A percentile compares a stretch with the other conserved stretches of the same genome.
Conservation (phyloP, 2,888 invertebrate species). For the Campoletis raptor region DNA sequence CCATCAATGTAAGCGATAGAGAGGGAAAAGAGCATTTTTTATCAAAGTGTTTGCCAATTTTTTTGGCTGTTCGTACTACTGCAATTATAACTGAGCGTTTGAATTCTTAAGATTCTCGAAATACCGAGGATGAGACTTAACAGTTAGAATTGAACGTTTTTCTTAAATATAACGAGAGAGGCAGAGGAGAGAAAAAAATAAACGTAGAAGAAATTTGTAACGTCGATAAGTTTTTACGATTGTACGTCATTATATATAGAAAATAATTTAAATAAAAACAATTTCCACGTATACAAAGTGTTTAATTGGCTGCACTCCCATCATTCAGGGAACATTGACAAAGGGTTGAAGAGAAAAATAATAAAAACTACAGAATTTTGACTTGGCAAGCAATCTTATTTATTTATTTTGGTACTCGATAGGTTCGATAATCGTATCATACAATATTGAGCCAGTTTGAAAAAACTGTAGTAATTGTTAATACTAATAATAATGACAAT, state of each 20-base stretch:
- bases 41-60: conserved; percentile 16
- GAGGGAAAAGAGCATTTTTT: conserved; percentile 15
- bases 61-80: conserved; percentile 28
- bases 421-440: conserved; percentile 82
- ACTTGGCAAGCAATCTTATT: conserved; percentile 84
- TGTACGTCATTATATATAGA: conserved; percentile 74
- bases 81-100: neutral
- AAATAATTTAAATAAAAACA: conserved; percentile 74
- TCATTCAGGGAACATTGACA: conserved; percentile 24
- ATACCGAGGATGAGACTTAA: neutral
- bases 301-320: neutral
- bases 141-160: conserved; percentile 22
- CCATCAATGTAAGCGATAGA: neutral
- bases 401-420: conserved; percentile 84
- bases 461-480: conserved; percentile 78
- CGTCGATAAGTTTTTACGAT: conserved; percentile 78
- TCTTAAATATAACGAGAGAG: neutral
- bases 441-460: conserved; percentile 83
- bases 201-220: conserved; percentile 75
- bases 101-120: conserved; percentile 9
- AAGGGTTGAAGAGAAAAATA: neutral
- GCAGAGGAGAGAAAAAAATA: conserved; percentile 12
- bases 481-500: conserved; percentile 74
- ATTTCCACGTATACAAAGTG: conserved; percentile 70
- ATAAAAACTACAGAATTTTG: conserved; percentile 63